Conservation (phyloP, 2,888 invertebrate species). For the Synergus laeviventris region DNA sequence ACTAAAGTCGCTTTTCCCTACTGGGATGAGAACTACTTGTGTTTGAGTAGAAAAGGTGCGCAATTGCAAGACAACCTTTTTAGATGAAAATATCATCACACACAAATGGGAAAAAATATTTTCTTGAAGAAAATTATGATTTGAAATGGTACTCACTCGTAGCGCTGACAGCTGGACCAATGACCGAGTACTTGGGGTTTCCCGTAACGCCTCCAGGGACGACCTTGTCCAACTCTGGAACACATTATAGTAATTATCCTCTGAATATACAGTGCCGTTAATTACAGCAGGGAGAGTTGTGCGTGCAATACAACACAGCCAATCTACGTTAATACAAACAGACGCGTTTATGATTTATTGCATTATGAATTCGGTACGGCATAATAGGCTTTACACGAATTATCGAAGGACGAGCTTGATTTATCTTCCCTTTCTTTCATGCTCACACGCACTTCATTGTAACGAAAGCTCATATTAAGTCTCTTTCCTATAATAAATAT, state of each 20-base stretch:
- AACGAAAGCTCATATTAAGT: background rate
- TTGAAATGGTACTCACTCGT: conserved; percentile 81
- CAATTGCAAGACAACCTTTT: no score
- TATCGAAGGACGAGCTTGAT: conserved; percentile 49
- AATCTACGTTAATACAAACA: conserved; percentile 72
- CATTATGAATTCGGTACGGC: conserved; percentile 65
- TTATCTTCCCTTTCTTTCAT: conserved; percentile 40
- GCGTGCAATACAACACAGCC: conserved; percentile 66
- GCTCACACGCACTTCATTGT: conserved; percentile 1
- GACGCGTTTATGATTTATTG: conserved; percentile 68
- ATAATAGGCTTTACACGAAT: conserved; percentile 48
- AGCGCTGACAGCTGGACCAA: conserved; percentile 85
- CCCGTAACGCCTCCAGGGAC: conserved; percentile 73
- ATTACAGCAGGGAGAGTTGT: conserved; percentile 58
- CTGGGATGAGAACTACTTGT: no score
- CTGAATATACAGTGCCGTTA: conserved; percentile 72
- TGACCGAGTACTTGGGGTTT: conserved; percentile 77
- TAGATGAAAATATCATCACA: no score
- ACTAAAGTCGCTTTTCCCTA: no score
- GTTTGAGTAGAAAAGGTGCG: no score
- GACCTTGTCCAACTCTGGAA: conserved; percentile 75
- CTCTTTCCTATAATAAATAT: background rate
- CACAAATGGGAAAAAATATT: background rate
- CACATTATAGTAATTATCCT: conserved; percentile 76
- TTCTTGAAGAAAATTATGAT: conserved; percentile 23